Evolutionary conservation across 1,140 invertebrate genomes (phyloP).

Genomic region (Anastrepha obliqua): DNA sequence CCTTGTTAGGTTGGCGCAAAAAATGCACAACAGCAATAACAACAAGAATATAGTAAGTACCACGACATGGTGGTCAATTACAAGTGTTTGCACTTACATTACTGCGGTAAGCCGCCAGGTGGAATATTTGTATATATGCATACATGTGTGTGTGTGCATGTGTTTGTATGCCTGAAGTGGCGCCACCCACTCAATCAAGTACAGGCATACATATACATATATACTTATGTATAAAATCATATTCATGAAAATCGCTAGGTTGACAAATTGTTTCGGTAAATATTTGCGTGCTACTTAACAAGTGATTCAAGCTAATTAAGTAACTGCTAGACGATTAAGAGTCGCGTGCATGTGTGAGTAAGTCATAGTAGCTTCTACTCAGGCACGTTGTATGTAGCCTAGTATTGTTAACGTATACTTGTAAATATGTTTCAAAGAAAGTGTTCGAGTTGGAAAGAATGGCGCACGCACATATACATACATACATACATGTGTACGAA

Average conservation of each 20-base stretch:
- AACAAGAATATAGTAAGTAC: neutral
- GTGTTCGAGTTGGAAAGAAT: too few species aligned
- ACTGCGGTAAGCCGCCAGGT: neutral
- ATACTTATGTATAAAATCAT: too few species aligned
- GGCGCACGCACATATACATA: too few species aligned
- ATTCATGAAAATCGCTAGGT: neutral
- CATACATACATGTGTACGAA: too few species aligned
- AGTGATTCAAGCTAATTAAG: neutral
- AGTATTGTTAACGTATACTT: too few species aligned
- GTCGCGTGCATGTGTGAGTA: too few species aligned
- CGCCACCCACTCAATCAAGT: neutral
- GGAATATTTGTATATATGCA: neutral
- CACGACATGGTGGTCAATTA: slow-evolving; percentile 18
- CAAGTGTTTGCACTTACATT: slow-evolving; percentile 15
- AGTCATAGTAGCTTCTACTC: too few species aligned
- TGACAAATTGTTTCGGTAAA: slow-evolving; percentile 21
- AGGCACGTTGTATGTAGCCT: too few species aligned
- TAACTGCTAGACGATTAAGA: neutral
- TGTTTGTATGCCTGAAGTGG: neutral
- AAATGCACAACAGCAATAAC: neutral
- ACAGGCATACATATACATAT: too few species aligned
- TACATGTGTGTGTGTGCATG: neutral
- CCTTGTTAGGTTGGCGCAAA: neutral
- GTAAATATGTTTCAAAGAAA: too few species aligned
- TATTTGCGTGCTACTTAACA: neutral